Evolutionary conservation across 2,797 vertebrate genomes (phyloP).

Genomic region (Spinus pinus): DNA sequence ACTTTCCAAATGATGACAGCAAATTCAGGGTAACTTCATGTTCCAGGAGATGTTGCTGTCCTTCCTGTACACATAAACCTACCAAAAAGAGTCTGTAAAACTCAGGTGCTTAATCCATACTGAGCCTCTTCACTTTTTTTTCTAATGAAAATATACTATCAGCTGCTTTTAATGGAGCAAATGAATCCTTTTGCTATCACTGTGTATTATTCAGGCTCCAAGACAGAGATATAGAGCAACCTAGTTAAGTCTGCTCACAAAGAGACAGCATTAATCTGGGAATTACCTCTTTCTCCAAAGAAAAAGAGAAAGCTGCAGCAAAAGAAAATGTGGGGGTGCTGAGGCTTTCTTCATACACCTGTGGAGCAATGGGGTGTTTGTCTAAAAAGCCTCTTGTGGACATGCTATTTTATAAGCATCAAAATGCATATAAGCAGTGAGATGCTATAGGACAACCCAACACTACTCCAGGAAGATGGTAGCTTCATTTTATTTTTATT

Average conservation of each 20-base stretch:
- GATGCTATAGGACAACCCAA: not conserved
- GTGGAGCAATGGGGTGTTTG: not conserved
- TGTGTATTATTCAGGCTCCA: conserved; percentile 33
- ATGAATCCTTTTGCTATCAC: conserved; percentile 45
- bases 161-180: conserved; percentile 17
- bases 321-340: not conserved
- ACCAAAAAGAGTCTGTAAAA: not conserved
- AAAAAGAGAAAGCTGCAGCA: not conserved
- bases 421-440: not conserved
- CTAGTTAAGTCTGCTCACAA: conserved; percentile 48
- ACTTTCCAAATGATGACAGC: not conserved
- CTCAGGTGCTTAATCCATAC: conserved; percentile 3
- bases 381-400: not conserved
- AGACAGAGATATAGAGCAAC: conserved; percentile 37
- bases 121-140: conserved; percentile 4
- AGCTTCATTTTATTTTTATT: not conserved
- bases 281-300: conserved; percentile 8
- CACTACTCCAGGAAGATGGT: not conserved
- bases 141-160: conserved; percentile 24
- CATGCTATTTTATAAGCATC: not conserved
- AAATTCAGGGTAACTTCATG: not conserved
- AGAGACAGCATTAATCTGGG: conserved; percentile 33
- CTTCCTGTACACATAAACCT: not conserved
- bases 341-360: not conserved
- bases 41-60: not conserved